Base-by-base conservation (phyloP, 2,113 vertebrate genomes). In the Naja naja region DNA sequence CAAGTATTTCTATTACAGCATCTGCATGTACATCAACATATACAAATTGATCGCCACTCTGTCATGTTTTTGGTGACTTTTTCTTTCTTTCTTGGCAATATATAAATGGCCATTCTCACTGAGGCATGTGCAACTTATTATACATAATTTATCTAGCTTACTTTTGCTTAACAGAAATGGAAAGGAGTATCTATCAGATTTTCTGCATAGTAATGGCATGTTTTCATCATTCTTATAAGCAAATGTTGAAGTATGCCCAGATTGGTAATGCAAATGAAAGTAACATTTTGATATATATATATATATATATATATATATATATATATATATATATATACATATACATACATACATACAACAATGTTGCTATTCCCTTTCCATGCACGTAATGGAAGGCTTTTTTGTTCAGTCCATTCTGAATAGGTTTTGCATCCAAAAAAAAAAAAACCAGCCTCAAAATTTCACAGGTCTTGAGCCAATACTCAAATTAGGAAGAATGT, bases 391-490 rank as follows among this genome's bases (percentile, higher is more conserved):
- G 10, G 54, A 87, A 45, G 56, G 10, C 43, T 25, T 87, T 56
- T 58, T 58, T 34, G 43, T 45, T 86, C 12, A 16, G 43, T 94
- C 94, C 87, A 90, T 95, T 30, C 25, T 87, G 45, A 56, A 20
- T 5, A 10, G 30, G 18, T 47, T 91, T 87, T 91, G 34, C n/a
- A 43, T 10, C 53, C 20, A 3, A 52, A 25, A 87, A 53, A 25
- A 87, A 53, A 64, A 88, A 3, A 39, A 5, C 64, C 56, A 49
- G 9, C 55, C 5, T n/a, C 81, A 12, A n/a, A 27, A 20, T 58
- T 47, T 60, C 81, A 93, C 91, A 95, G 94, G 94, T 96, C 94
- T 93, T 91, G 93, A 87, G 39, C 85, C 85, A 88, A 30, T 90
- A 43, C 87, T 89, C 90, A 92, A 92, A 95, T 20, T 1, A 91